Base-by-base conservation (phyloP, 1,140 invertebrate species). In the Drosophila fuyamai region DNA sequence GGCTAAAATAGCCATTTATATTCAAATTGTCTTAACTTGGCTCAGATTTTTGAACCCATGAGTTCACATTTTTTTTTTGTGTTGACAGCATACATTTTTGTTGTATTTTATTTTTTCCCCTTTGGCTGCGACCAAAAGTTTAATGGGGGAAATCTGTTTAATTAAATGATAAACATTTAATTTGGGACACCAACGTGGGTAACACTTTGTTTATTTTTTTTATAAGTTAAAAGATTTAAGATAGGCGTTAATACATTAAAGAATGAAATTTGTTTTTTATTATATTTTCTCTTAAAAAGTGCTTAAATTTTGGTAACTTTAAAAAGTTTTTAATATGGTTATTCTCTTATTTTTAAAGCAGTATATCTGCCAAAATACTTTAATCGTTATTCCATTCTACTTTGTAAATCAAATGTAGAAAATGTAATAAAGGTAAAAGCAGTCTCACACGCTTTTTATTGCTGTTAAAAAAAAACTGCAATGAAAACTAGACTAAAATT, bases 1-100 rank as follows among this genome's bases (percentile, higher is more conserved):
- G 44, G 43, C 68, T 71, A 68, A 76, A 79, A 79, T 71, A 81
- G 57, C 65, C 82, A 78, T 83, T 88, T 76, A 83, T 63, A 86
- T 86, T 88, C 51, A 88, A 86, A 88, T 83, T 79, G 79, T 81
- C 67, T 79, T 79, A 47, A 47, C 72, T 54, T 59, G 54, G 40
- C 55, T 55, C 61, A 32, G 66, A 75, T 72, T 80, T 83, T 79
- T 70, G 23, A 36, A 65, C 63, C 63, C 41, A 65, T 14, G 27
- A 48, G 44, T 38, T 23, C 12, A 23, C 43, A 40, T 65, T 18
- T 12, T 29, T 9, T 54, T 41, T 36, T 43, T 62, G 46, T 62
- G 35, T 38, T 43, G 29, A 36, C 47, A 61, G 47, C 36, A 63
- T 68, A 51, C 40, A 38, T 76, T 12, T 57, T 43, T 40, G 23